phyloP scores from a whole-genome alignment of 2,113 vertebrate species.

The Caranx ignobilis region DNA sequence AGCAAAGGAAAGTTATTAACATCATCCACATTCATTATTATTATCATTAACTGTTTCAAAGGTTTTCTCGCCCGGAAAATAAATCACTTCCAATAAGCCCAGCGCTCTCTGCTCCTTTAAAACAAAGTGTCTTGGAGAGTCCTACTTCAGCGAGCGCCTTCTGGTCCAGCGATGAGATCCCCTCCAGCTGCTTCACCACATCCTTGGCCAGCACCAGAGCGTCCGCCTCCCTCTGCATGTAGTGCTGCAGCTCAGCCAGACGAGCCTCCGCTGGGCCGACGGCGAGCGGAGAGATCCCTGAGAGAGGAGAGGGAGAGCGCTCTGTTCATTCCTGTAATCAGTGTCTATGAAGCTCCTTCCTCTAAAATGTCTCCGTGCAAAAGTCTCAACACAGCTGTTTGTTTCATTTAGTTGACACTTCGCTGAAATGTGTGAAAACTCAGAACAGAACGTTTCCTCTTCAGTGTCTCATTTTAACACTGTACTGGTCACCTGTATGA shows the following conservation, averaged over 20 bases:
- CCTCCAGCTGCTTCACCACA: slow-evolving; percentile 73
- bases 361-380: slow-evolving; percentile 20
- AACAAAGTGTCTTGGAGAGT: background rate
- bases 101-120: background rate
- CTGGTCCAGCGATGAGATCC: slow-evolving; percentile 69
- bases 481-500: too few species aligned
- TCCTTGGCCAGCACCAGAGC: slow-evolving; percentile 69
- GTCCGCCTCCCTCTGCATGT: slow-evolving; percentile 72
- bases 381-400: slow-evolving; percentile 9
- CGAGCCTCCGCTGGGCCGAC: slow-evolving; percentile 37
- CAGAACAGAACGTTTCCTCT: background rate
- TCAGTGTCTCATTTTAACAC: too few species aligned
- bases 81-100: too few species aligned
- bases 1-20: too few species aligned
- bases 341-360: slow-evolving; percentile 19
- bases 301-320: background rate
- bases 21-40: too few species aligned
- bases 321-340: slow-evolving; percentile 1
- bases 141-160: slow-evolving; percentile 69
- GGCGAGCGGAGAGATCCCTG: slow-evolving; percentile 32
- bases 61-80: background rate
- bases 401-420: slow-evolving; percentile 34
- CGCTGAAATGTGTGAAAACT: slow-evolving; percentile 3
- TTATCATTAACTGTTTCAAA: background rate
- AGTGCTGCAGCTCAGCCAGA: slow-evolving; percentile 69